Percentiles rank a stretch among this genome's conserved stretches.
Evolutionary conservation across 2,888 invertebrate genomes (phyloP).

Genomic region (Omphaloscelis lunosa): DNA sequence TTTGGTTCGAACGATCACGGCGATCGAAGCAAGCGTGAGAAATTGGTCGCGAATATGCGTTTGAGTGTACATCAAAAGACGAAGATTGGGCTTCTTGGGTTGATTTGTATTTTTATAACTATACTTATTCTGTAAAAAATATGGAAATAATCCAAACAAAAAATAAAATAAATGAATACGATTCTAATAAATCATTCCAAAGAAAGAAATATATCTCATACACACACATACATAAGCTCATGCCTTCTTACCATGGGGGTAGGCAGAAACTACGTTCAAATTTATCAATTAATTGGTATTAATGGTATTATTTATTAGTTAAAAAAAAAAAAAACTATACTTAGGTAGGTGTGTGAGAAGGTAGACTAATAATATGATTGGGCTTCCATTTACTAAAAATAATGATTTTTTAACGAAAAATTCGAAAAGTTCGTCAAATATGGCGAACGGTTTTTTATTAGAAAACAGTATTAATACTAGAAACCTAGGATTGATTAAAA

Average conservation of each 20-base stretch:
- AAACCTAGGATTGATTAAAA: background rate
- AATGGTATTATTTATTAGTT: background rate
- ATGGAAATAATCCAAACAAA: too few relatives aligned
- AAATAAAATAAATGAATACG: too few relatives aligned
- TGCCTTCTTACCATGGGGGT: too few relatives aligned
- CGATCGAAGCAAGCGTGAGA: background rate
- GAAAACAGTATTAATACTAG: too few relatives aligned
- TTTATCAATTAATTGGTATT: background rate
- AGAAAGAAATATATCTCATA: too few relatives aligned
- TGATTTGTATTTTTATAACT: background rate
- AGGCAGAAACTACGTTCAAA: too few relatives aligned
- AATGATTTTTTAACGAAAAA: too few relatives aligned
- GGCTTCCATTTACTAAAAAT: background rate
- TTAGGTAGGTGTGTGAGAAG: background rate
- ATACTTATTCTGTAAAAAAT: background rate
- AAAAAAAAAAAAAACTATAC: background rate
- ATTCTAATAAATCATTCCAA: too few relatives aligned
- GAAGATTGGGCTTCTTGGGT: background rate
- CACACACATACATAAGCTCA: too few relatives aligned
- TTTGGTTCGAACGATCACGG: background rate
- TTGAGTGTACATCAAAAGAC: background rate
- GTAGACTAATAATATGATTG: background rate
- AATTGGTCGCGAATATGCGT: background rate
- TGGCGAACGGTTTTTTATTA: slow-evolving; percentile 2
- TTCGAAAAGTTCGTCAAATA: too few relatives aligned